Base-by-base conservation (phyloP, 2,888 invertebrate genomes). In the Parnassius apollo region DNA sequence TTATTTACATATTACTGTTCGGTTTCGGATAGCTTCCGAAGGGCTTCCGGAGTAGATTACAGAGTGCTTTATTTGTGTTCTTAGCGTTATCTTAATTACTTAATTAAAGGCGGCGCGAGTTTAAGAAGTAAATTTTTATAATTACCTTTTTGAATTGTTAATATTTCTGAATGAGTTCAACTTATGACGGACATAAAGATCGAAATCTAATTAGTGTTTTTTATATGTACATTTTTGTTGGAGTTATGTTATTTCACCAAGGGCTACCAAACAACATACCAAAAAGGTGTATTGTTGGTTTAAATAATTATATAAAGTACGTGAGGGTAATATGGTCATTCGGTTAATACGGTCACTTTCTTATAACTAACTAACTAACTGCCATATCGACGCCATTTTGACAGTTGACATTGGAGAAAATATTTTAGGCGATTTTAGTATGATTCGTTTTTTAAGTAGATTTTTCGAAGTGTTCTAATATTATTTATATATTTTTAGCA, bases 81-180 rank as follows among this genome's bases (percentile, higher is more conserved):
- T 71, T 71, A 48, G 61, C 69, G 73, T 83, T 88, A 90, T 91
- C 88, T 87, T 86, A 84, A 88, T 86, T 88, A 85, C 86, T 88
- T 87, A 88, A 90, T 90, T 88, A 89, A 85, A 69, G 68, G 64
- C 68, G 67, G 67, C 59, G 64, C 66, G 61, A 54, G 65, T 68
- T 69, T 69, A 69, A 66, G 65, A 57, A 59, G 51, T 46, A 45
- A 61, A 61, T 54, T 64, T 18, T 56, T 54, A 66, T 71, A 68
- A 69, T 69, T 69, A 65, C 63, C 52, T 59, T 61, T 25, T 61
- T 65, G 68, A 65, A 70, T 71, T 59, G 57, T 62, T 69, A 67
- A 69, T 70, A 65, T 66, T 66, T 59, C 51, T 61, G 56, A 58
- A 62, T 50, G 55, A 59, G 57, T 67, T 53, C 10, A 25, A 53